Evolutionary conservation across 2,797 vertebrate species (phyloP), one percentile per base, ranked within the genome.

Genomic region (Takifugu ocellatus): DNA sequence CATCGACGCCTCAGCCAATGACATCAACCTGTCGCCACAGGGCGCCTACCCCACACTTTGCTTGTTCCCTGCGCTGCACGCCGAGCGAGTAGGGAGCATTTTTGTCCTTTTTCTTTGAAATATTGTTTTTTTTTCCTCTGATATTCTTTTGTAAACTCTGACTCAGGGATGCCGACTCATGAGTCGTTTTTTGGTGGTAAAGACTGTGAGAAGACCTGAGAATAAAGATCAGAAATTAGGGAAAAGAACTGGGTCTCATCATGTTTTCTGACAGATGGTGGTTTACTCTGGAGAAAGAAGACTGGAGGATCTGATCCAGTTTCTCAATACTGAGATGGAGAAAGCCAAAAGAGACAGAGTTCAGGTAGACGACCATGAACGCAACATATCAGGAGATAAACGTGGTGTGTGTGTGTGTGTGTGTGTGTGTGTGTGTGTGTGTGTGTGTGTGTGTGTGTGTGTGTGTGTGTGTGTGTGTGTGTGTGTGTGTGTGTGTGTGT

Each of bases 1-100:
- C 74, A 92, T 94, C 0, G 95, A 98, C 4, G 81, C 93, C 29
- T 95, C 91, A 0, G 92, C 94, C 27, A 98, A 98, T 0, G 93
- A 98, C 46, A 73, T 95, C 65, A 81, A 93, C 74, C 62, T 92
- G 5, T 67, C 82, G 0, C 70, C 77, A 26, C 15, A 79, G 49
- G 90, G 87, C 4, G 52, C 66, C 0, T 93, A 92, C 14, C 95
- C 92, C 0, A 87, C 91, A 5, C 91, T 98, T 75, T 92, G 87
- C 11, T 87, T 95, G 57, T 98, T 96, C 24, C 95, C 94, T 24
- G 90, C 92, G 0, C 73, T 93, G 7, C 59, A 90, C 0, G 63
- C 84, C 0, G 84, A 86, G 59, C 84, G 89, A 86, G 95, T 97
- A 64, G 0, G 76, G 9, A 48, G 8, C 21, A 6, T 15, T 27